Percentiles rank a stretch among this genome's conserved stretches.
Evolutionary conservation across 2,797 vertebrate genomes (phyloP).

Genomic region (Jordanella pulchra): DNA sequence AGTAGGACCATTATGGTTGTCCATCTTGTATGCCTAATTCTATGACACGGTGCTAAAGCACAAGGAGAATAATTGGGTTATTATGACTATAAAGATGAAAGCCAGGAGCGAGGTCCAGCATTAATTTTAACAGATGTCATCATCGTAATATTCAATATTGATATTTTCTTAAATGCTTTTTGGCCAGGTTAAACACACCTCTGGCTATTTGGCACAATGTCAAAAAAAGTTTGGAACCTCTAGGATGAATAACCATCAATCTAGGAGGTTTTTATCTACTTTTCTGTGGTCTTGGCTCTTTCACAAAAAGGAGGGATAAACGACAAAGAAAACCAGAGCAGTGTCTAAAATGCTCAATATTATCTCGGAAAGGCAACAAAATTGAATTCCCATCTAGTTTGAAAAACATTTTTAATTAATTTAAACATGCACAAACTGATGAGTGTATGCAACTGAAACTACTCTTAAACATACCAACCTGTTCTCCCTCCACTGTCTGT

Average conservation of each 20-base stretch:
- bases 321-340: no score
- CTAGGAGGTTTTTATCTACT: no score
- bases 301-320: neutral
- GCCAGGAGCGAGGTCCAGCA: no score
- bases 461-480: constrained; percentile 74
- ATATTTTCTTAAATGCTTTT: neutral
- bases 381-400: neutral
- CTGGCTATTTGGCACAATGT: neutral
- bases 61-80: no score
- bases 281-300: neutral
- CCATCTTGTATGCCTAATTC: no score
- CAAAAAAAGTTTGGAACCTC: neutral
- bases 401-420: neutral
- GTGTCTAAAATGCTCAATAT: no score
- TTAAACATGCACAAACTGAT: neutral
- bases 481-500: constrained; percentile 87
- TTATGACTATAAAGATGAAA: no score
- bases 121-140: no score
- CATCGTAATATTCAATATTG: no score
- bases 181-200: neutral
- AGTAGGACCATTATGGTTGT: no score
- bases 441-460: neutral
- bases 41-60: no score
- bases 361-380: no score
- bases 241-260: neutral